A percentile compares a stretch with the other conserved stretches of the same genome.
phyloP scores from a whole-genome alignment of 1,140 invertebrate species.

The Ceratina japonica region DNA sequence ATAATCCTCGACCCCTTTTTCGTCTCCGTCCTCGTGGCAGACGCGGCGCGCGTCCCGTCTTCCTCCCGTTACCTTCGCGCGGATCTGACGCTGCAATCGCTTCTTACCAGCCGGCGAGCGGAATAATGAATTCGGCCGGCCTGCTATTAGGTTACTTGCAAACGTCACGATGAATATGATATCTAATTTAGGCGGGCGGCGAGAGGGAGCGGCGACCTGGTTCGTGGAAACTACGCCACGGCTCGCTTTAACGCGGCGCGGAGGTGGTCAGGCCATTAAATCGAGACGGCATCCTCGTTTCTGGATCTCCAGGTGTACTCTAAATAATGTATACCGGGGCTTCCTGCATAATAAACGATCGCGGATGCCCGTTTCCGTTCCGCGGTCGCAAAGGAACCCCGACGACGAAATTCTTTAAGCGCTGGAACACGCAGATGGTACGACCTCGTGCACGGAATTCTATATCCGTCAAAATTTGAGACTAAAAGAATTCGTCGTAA shows the following conservation, averaged over 20 bases:
- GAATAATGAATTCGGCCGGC: conserved; percentile 44
- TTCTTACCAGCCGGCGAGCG: conserved; percentile 1
- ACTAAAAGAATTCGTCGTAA: too few relatives aligned
- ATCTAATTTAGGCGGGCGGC: conserved; percentile 47
- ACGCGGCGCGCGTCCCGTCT: neutral
- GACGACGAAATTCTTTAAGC: conserved; percentile 63
- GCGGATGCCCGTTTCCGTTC: conserved; percentile 48
- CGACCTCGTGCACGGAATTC: neutral
- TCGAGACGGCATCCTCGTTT: conserved; percentile 43
- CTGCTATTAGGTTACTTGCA: conserved; percentile 35
- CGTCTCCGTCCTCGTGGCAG: conserved; percentile 1
- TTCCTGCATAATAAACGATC: conserved; percentile 61
- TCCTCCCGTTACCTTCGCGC: neutral
- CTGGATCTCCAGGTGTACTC: conserved; percentile 51
- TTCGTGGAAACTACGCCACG: neutral
- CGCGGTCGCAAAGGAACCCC: conserved; percentile 50
- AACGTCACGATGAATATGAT: conserved; percentile 44
- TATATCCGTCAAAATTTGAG: too few relatives aligned
- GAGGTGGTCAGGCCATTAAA: conserved; percentile 47
- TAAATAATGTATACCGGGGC: conserved; percentile 59
- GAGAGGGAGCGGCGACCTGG: conserved; percentile 26
- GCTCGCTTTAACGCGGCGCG: conserved; percentile 30
- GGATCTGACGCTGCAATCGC: conserved; percentile 15
- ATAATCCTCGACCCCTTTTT: conserved; percentile 31
- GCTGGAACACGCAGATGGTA: neutral